Conservation (phyloP, 2,113 vertebrate genomes). For the Pluvianellus socialis region DNA sequence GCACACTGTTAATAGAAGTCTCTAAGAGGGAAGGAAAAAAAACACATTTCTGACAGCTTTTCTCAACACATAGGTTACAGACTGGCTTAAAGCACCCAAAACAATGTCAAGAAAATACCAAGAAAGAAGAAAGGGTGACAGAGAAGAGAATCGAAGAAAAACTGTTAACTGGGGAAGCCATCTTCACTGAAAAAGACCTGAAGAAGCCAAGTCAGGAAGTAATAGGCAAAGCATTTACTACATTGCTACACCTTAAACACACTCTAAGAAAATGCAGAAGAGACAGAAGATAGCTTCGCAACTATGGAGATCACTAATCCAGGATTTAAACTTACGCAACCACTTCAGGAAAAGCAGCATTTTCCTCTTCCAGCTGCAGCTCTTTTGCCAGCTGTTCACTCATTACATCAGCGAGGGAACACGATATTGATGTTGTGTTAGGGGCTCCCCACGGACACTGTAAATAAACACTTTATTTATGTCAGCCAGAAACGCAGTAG, state of each 20-base stretch:
- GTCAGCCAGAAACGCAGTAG: not conserved
- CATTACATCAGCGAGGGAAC: slow-evolving; percentile 94
- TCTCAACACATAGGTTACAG: not conserved
- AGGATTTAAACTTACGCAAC: slow-evolving; percentile 76
- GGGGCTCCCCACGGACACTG: slow-evolving; percentile 90
- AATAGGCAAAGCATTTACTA: not conserved
- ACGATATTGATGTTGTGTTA: slow-evolving; percentile 71
- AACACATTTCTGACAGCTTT: not conserved
- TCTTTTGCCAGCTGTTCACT: slow-evolving; percentile 92
- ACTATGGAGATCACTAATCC: not conserved
- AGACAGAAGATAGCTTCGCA: not conserved
- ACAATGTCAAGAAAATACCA: not conserved
- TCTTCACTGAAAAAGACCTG: not conserved
- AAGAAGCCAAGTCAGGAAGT: not conserved
- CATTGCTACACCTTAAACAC: not conserved
- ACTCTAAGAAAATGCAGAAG: not conserved
- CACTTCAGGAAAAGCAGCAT: slow-evolving; percentile 70
- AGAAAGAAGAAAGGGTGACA: not conserved
- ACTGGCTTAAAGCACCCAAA: not conserved
- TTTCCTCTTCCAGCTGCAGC: slow-evolving; percentile 88
- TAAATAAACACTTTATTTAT: slow-evolving; percentile 4
- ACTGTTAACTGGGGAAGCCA: not conserved
- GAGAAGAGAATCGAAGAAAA: not conserved
- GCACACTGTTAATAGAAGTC: not conserved
- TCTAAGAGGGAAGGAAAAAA: not conserved